These are phyloP conservation scores for Calameuta idolon DNA, from an alignment of 2,888 invertebrate genomes.

Conservation along the genomic window DNA sequence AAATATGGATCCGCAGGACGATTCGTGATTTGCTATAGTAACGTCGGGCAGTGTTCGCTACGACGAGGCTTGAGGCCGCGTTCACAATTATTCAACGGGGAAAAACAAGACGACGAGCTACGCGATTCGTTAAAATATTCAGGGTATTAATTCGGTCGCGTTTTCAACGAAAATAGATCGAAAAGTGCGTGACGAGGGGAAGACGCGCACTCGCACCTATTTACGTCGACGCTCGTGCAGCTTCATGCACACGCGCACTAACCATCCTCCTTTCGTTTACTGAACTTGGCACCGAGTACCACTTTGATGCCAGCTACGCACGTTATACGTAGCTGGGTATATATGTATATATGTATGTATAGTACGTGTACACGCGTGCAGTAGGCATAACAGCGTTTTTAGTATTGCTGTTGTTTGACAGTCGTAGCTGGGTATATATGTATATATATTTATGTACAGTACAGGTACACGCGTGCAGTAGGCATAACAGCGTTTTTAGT, in stretches of 20 bases:
- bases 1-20: too few species aligned
- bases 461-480: too few species aligned
- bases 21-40: background rate
- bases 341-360: too few species aligned
- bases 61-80: background rate
- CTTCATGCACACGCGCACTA: background rate
- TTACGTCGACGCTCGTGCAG: background rate
- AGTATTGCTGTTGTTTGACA: background rate
- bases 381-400: too few species aligned
- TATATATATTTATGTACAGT: too few species aligned
- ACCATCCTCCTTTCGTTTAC: background rate
- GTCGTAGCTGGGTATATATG: too few species aligned
- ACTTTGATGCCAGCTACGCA: background rate
- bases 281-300: background rate
- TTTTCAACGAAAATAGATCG: background rate
- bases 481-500: too few species aligned
- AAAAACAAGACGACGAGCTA: background rate
- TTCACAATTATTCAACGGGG: background rate
- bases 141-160: background rate
- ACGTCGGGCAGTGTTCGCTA: background rate
- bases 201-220: too few species aligned
- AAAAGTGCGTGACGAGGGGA: background rate
- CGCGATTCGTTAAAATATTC: background rate
- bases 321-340: background rate
- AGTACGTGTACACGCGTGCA: too few species aligned